These are phyloP conservation scores for Chaenodraco wilsoni DNA, from an alignment of 2,797 vertebrate species.

Conservation along the genomic window DNA sequence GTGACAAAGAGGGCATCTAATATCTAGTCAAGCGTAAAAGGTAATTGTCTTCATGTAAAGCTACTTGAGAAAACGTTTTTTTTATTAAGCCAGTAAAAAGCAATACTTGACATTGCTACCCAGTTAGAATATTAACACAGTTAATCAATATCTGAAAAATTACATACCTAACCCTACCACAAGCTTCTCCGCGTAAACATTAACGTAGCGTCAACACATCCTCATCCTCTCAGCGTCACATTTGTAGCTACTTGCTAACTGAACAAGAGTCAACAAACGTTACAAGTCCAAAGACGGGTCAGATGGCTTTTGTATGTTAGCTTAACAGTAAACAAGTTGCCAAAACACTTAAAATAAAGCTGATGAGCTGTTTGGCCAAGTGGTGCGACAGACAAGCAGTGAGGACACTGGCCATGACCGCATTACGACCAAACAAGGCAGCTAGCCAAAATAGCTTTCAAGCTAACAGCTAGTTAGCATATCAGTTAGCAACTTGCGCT, in stretches of 20 bases:
- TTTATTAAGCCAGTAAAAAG: not conserved
- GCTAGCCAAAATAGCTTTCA: constrained; percentile 55
- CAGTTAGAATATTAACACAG: too few species aligned
- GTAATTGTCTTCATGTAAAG: not conserved
- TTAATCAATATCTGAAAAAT: not conserved
- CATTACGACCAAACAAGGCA: constrained; percentile 65
- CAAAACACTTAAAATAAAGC: not conserved
- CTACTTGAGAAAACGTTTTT: not conserved
- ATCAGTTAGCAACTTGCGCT: constrained; percentile 56
- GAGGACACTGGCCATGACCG: constrained; percentile 58
- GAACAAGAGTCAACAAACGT: constrained; percentile 53
- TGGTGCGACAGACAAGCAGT: constrained; percentile 9
- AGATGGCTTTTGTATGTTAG: not conserved
- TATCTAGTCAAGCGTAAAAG: not conserved
- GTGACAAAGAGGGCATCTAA: constrained; percentile 3
- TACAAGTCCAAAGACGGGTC: constrained; percentile 13
- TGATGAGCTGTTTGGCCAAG: constrained; percentile 13
- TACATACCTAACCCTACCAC: not conserved
- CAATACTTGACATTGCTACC: too few species aligned
- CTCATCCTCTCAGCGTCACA: constrained; percentile 28
- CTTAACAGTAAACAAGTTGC: not conserved
- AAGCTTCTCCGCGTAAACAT: constrained; percentile 41
- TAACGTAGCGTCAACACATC: constrained; percentile 38
- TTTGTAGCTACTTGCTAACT: constrained; percentile 37
- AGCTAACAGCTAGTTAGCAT: constrained; percentile 71